Conservation (phyloP, 2,888 invertebrate species). For the Perizoma flavofasciatum region DNA sequence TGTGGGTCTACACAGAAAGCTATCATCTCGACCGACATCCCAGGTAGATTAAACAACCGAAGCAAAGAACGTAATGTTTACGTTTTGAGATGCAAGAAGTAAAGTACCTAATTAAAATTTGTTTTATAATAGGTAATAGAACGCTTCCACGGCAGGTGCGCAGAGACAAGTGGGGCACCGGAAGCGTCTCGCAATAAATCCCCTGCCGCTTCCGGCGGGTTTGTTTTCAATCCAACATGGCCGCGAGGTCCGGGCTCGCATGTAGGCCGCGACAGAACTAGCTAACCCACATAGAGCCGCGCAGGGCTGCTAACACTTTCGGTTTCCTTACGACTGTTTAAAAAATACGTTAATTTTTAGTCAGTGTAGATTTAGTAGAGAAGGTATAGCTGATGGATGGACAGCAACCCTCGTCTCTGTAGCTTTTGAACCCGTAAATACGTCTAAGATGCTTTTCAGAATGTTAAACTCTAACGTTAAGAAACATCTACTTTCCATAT, state of each 20-base stretch:
- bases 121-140: slow-evolving; percentile 16
- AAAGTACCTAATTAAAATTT: not conserved
- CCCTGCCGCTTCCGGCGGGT: slow-evolving; percentile 66
- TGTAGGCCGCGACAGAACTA: slow-evolving; percentile 30
- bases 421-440: too few relatives aligned
- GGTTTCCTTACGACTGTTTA: slow-evolving; percentile 5
- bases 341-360: too few relatives aligned
- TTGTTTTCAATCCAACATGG: slow-evolving; percentile 54
- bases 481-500: too few relatives aligned
- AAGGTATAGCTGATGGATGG: too few relatives aligned
- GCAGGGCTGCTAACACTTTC: slow-evolving; percentile 20
- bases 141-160: slow-evolving; percentile 56
- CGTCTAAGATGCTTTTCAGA: too few relatives aligned
- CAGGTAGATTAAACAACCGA: too few relatives aligned
- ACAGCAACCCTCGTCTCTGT: too few relatives aligned
- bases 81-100: not conserved
- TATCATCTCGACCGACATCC: too few relatives aligned
- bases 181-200: slow-evolving; percentile 67
- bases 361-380: too few relatives aligned
- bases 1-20: too few relatives aligned
- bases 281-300: slow-evolving; percentile 20
- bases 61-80: too few relatives aligned
- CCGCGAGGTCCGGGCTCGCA: slow-evolving; percentile 43
- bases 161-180: slow-evolving; percentile 64
- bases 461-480: too few relatives aligned